Evolutionary conservation across 23 tunicate genomes (phyloP).

Genomic region (Oikopleura dioica): DNA sequence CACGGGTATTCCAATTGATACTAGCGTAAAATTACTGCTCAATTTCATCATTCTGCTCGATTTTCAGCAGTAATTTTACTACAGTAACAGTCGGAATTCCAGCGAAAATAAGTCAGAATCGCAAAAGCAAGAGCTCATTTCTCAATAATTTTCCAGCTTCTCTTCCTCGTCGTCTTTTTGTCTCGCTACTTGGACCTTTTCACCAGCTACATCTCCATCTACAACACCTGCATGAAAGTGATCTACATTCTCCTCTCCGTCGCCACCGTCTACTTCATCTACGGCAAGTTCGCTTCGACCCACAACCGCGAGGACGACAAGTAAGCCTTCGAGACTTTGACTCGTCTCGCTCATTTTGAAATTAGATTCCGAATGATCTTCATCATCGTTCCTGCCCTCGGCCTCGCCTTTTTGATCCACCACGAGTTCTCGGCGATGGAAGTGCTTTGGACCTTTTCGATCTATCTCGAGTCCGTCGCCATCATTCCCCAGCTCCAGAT

Average conservation of each 20-base stretch:
- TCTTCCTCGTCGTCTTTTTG: constrained; percentile 14
- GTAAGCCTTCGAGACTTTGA: not conserved
- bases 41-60: too few relatives aligned
- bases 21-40: too few relatives aligned
- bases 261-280: constrained; percentile 18
- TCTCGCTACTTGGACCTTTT: constrained; percentile 25
- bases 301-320: constrained; percentile 17
- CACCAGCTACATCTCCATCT: constrained; percentile 2
- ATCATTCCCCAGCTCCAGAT: constrained; percentile 27
- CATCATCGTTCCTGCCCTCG: not conserved
- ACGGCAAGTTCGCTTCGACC: constrained; percentile 13
- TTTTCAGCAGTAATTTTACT: too few relatives aligned
- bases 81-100: too few relatives aligned
- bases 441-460: constrained; percentile 28
- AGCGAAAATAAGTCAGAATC: too few relatives aligned
- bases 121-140: too few relatives aligned
- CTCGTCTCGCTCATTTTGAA: not conserved
- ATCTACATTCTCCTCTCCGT: constrained; percentile 12
- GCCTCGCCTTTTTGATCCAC: constrained; percentile 17
- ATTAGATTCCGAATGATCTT: constrained; percentile 12
- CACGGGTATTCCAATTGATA: too few relatives aligned
- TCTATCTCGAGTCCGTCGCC: constrained; percentile 29
- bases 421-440: constrained; percentile 21
- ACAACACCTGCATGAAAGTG: constrained; percentile 19
- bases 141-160: too few relatives aligned